These are phyloP conservation scores for Zapus hudsonius DNA, from an alignment of 2,113 vertebrate genomes.

Conservation along the genomic window DNA sequence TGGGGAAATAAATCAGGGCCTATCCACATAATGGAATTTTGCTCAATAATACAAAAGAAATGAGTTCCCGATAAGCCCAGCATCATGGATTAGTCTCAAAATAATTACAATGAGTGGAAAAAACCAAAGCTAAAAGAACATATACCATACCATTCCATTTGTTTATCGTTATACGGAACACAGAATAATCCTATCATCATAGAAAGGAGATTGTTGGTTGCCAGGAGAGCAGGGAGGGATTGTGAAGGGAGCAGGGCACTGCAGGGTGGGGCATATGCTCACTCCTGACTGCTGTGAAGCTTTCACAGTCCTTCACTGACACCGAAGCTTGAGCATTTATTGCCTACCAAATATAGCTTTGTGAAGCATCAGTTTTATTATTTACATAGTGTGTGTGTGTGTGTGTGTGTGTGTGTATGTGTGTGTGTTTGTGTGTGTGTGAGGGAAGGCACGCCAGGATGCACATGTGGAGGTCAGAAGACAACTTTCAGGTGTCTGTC, in stretches of 20 bases:
- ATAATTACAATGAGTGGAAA: not conserved
- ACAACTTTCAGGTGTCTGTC: no score
- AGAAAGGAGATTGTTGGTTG: not conserved
- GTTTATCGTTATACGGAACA: not conserved
- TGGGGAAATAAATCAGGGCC: not conserved
- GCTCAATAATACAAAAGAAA: not conserved
- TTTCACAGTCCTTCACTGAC: not conserved
- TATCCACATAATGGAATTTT: not conserved
- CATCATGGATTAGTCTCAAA: not conserved
- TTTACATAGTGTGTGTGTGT: no score
- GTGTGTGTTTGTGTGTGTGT: no score
- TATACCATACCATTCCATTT: not conserved
- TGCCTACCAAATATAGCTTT: not conserved
- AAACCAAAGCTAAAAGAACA: not conserved
- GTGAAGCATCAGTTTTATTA: no score
- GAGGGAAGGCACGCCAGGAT: no score
- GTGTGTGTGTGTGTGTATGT: no score
- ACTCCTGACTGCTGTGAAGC: not conserved
- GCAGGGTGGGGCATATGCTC: not conserved
- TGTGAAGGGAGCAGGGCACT: not conserved
- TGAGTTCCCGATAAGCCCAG: conserved; percentile 3
- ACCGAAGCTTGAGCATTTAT: not conserved
- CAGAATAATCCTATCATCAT: not conserved
- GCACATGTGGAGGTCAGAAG: no score
- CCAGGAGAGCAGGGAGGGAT: no score